Conservation (phyloP, 2,888 invertebrate species). For the Altica lythri region DNA sequence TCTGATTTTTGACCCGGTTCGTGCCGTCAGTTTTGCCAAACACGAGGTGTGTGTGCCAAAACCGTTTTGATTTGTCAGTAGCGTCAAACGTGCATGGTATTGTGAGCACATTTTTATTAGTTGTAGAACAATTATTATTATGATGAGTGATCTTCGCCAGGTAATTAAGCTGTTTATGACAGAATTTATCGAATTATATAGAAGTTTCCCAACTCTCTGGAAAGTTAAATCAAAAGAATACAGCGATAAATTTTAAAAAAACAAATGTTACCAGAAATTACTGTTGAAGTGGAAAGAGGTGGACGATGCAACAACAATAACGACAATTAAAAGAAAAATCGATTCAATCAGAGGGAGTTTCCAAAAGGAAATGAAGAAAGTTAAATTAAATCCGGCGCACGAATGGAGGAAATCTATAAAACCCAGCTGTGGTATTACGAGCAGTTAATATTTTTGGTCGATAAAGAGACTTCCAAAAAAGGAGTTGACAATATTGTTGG, state of each 20-base stretch:
- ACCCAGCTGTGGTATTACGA: background rate
- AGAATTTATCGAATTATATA: no score
- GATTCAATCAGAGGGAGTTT: no score
- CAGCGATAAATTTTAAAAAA: background rate
- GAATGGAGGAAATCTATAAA: background rate
- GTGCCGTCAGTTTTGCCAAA: no score
- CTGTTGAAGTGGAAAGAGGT: background rate
- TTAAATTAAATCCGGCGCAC: background rate
- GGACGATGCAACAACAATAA: background rate
- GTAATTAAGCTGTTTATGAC: no score
- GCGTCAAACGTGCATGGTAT: no score
- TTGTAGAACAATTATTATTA: background rate
- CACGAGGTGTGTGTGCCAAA: no score
- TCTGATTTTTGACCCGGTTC: background rate
- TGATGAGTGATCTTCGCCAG: background rate
- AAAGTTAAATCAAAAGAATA: background rate
- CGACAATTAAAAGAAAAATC: background rate
- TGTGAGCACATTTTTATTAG: background rate
- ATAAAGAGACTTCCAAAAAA: background rate
- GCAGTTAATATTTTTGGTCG: background rate
- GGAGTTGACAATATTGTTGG: background rate
- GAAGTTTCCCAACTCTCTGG: no score
- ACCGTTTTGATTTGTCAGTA: no score
- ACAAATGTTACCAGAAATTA: background rate
- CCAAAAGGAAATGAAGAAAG: no score